Percentiles rank a stretch among this genome's conserved stretches.
Conservation (phyloP, 2,888 invertebrate species). For the Hirtodrosophila duncani region DNA sequence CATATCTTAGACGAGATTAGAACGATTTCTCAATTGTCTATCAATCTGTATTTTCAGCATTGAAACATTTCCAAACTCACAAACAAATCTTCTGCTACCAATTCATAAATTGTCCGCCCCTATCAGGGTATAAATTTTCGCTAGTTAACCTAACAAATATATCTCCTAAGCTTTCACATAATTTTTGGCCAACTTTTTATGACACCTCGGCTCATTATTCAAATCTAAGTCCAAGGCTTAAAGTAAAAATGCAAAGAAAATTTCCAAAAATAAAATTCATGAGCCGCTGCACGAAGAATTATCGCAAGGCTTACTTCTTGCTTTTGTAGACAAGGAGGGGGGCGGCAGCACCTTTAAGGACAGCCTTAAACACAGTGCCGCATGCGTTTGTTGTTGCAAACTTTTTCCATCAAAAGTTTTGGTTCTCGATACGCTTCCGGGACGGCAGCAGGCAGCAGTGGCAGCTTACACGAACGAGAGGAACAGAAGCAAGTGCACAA, state of each 20-base stretch:
- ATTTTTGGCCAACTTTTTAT: constrained; percentile 20
- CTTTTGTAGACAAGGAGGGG: constrained; percentile 43
- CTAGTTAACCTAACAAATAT: constrained; percentile 24
- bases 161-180: constrained; percentile 29
- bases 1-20: too few species aligned
- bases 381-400: constrained; percentile 70
- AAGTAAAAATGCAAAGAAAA: constrained; percentile 24
- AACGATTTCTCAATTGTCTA: too few species aligned
- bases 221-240: constrained; percentile 49
- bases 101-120: not conserved
- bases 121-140: constrained; percentile 40
- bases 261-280: constrained; percentile 67
- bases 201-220: constrained; percentile 61
- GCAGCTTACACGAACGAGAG: constrained; percentile 3
- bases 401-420: constrained; percentile 75
- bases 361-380: constrained; percentile 14
- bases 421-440: constrained; percentile 64
- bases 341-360: not conserved
- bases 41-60: too few species aligned
- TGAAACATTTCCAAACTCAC: too few species aligned
- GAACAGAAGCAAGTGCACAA: constrained; percentile 37
- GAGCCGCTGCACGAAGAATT: constrained; percentile 58
- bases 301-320: constrained; percentile 58
- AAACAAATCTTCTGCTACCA: too few species aligned
- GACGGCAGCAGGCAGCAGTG: constrained; percentile 14